Conservation (phyloP, 2,113 vertebrate genomes). For the Lepus europaeus region DNA sequence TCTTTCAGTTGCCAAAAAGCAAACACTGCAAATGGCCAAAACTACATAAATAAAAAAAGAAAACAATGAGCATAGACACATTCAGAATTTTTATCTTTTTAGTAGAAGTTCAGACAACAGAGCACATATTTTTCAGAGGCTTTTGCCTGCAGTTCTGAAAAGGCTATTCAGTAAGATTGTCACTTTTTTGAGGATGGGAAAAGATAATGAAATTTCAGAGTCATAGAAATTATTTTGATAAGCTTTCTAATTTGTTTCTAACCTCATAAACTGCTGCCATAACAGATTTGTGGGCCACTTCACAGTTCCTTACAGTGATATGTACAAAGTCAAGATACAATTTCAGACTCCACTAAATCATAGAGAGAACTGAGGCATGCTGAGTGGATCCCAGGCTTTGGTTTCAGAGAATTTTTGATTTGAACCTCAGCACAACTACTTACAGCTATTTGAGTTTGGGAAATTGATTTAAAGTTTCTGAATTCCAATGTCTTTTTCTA, state of each 20-base stretch:
- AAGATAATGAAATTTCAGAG: background rate
- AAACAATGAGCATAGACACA: background rate
- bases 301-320: background rate
- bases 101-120: background rate
- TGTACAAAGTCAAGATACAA: background rate
- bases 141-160: background rate
- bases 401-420: background rate
- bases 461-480: background rate
- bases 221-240: background rate
- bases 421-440: background rate
- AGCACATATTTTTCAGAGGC: background rate
- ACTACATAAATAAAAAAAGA: background rate
- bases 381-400: background rate
- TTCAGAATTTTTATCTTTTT: background rate
- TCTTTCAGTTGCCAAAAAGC: background rate
- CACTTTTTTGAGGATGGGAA: background rate
- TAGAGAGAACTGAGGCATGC: background rate
- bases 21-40: background rate
- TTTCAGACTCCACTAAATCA: background rate
- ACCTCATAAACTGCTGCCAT: background rate
- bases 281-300: background rate
- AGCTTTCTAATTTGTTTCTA: background rate
- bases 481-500: background rate
- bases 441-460: background rate
- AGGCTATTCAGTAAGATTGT: no score